These are phyloP conservation scores for Equus quagga DNA, from an alignment of 2,113 vertebrate genomes.

Conservation along the genomic window DNA sequence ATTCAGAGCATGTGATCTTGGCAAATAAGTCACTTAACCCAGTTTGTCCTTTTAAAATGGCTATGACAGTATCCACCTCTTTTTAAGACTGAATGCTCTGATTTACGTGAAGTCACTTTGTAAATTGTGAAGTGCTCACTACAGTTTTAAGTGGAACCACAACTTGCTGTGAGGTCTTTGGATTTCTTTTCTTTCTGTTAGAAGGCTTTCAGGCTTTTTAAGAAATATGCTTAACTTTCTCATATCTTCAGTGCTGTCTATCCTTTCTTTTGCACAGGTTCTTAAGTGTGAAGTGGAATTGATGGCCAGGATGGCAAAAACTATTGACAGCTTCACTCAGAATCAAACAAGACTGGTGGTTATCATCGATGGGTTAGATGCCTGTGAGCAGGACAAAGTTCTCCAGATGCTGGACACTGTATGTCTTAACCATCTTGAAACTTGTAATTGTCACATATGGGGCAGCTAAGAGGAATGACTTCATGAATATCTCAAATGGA, in stretches of 20 bases:
- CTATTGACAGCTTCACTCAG: conserved; percentile 98
- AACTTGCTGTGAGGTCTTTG: background rate
- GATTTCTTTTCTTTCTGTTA: background rate
- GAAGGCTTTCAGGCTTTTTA: background rate
- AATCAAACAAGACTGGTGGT: conserved; percentile 98
- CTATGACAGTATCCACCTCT: background rate
- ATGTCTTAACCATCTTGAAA: conserved; percentile 61
- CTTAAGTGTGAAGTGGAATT: conserved; percentile 98
- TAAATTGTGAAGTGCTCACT: background rate
- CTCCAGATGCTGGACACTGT: conserved; percentile 99
- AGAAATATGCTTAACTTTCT: background rate
- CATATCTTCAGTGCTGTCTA: background rate
- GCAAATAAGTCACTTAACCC: background rate
- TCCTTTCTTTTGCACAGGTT: conserved; percentile 87
- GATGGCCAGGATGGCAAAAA: conserved; percentile 99
- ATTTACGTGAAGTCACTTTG: background rate
- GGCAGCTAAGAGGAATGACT: background rate
- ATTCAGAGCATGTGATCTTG: background rate
- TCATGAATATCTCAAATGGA: background rate
- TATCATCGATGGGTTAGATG: conserved; percentile 97
- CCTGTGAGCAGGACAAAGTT: conserved; percentile 98
- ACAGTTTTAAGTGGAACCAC: background rate
- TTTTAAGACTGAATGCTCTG: background rate
- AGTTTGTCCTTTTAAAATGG: background rate
- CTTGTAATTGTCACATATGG: background rate